Percentiles rank a stretch among this genome's conserved stretches.
These are phyloP conservation scores for Metopolophium dirhodum DNA, from an alignment of 1,140 invertebrate genomes.

Conservation along the genomic window DNA sequence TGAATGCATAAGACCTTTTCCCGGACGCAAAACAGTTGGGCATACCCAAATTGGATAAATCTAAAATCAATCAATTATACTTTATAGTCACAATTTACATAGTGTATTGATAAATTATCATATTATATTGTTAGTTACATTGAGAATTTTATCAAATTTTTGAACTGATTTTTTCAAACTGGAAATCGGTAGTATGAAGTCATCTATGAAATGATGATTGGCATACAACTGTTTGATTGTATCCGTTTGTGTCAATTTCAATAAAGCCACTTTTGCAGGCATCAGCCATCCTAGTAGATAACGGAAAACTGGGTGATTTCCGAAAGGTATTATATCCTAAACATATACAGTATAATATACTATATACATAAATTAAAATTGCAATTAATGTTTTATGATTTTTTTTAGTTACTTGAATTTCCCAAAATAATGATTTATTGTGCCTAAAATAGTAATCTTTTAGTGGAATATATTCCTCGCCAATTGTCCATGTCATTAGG, in stretches of 20 bases:
- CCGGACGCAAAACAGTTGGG: constrained; percentile 74
- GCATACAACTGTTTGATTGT: constrained; percentile 79
- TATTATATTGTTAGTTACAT: constrained; percentile 65
- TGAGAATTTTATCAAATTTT: constrained; percentile 73
- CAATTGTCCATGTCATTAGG: constrained; percentile 63
- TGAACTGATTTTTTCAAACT: constrained; percentile 70
- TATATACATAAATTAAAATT: not conserved
- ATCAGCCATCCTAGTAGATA: constrained; percentile 80
- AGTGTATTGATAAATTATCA: not conserved
- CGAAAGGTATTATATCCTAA: constrained; percentile 84
- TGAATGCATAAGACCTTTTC: constrained; percentile 77
- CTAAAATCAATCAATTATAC: constrained; percentile 63
- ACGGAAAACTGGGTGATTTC: constrained; percentile 79
- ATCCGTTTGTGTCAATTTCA: constrained; percentile 82
- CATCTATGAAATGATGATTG: constrained; percentile 81
- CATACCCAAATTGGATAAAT: constrained; percentile 87
- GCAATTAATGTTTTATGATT: not conserved
- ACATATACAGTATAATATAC: constrained; percentile 60
- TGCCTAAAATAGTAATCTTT: constrained; percentile 85
- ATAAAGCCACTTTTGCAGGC: constrained; percentile 81
- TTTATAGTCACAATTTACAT: not conserved
- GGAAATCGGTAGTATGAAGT: constrained; percentile 80
- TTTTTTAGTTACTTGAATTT: constrained; percentile 66
- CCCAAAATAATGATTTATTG: constrained; percentile 82
- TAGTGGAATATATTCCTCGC: constrained; percentile 77